phyloP scores from a whole-genome alignment of 1,140 invertebrate species.

The Musca domestica region DNA sequence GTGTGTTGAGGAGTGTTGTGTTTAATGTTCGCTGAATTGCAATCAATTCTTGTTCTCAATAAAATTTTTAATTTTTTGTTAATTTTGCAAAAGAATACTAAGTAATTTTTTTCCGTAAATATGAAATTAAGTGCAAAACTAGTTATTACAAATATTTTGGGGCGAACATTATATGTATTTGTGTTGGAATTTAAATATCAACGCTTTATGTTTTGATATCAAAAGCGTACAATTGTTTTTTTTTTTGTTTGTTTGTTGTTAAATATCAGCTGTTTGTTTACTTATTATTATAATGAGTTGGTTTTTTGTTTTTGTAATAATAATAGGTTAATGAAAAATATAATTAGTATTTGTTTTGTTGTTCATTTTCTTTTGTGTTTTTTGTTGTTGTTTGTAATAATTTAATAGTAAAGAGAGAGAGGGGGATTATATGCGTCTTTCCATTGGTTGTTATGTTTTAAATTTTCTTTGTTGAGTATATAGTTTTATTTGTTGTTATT shows the following conservation, averaged over 20 bases:
- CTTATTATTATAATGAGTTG: not conserved
- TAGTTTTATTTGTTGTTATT: slow-evolving; percentile 19
- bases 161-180: no score
- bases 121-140: slow-evolving; percentile 2
- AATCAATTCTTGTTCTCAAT: slow-evolving; percentile 10
- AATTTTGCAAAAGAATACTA: slow-evolving; percentile 6
- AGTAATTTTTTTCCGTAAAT: not conserved
- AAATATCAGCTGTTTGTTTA: slow-evolving; percentile 19
- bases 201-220: no score
- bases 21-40: not conserved
- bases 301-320: slow-evolving; percentile 8
- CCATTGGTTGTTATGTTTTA: not conserved
- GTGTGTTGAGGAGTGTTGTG: not conserved
- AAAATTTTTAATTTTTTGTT: not conserved
- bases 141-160: not conserved
- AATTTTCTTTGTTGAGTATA: slow-evolving; percentile 21
- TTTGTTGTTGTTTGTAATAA: slow-evolving; percentile 7
- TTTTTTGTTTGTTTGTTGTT: not conserved
- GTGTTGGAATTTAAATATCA: no score
- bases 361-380: not conserved
- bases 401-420: slow-evolving; percentile 20
- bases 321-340: slow-evolving; percentile 19
- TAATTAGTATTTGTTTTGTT: slow-evolving; percentile 14
- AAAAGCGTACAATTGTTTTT: slow-evolving; percentile 7
- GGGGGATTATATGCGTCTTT: slow-evolving; percentile 19